Conservation (phyloP, 2,797 vertebrate genomes). For the Periparus ater region DNA sequence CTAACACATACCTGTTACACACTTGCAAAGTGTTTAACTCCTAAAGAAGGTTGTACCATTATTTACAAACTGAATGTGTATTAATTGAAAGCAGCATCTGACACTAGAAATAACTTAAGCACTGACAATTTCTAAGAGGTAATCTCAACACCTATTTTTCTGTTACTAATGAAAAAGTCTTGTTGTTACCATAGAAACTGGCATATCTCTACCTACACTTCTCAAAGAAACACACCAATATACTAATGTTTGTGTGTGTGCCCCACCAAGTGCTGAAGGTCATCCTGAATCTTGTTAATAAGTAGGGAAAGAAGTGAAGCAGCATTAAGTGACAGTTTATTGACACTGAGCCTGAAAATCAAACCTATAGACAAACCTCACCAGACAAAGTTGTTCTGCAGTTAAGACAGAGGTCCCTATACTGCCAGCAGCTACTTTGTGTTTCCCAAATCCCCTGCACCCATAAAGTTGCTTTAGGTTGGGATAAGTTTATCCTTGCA, state of each 20-base stretch:
- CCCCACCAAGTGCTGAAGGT: neutral
- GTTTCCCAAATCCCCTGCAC: neutral
- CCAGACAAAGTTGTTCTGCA: neutral
- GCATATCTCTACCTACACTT: conserved; percentile 45
- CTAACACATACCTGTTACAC: neutral
- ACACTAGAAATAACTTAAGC: conserved; percentile 35
- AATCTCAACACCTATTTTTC: conserved; percentile 46
- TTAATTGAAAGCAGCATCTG: conserved; percentile 23
- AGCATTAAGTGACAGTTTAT: neutral
- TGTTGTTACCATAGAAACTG: conserved; percentile 68
- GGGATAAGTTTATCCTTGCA: neutral
- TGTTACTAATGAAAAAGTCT: conserved; percentile 50
- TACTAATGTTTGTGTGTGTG: neutral
- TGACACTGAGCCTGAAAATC: neutral
- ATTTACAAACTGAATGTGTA: neutral
- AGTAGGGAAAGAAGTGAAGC: neutral
- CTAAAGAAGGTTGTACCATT: neutral
- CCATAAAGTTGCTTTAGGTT: neutral
- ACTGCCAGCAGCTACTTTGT: neutral
- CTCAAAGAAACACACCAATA: neutral
- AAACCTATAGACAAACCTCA: neutral
- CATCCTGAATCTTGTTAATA: neutral
- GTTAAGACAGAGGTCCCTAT: neutral
- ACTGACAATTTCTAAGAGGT: conserved; percentile 8
- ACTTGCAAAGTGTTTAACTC: neutral